Evolutionary conservation across 2,888 invertebrate genomes (phyloP).

Genomic region (Noctua janthe): DNA sequence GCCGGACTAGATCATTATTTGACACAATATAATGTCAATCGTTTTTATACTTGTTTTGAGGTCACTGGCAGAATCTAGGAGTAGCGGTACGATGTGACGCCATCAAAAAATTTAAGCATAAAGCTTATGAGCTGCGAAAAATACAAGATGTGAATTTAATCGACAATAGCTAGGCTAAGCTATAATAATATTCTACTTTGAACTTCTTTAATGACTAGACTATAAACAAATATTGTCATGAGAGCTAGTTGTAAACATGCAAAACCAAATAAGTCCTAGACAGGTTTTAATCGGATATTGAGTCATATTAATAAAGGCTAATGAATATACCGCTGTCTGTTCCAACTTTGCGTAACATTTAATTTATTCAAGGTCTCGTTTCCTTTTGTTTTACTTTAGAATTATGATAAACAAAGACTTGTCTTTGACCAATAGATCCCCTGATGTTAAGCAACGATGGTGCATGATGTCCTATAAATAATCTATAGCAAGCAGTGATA

Average conservation of each 20-base stretch:
- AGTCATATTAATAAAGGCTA: conserved; percentile 30
- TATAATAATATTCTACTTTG: background rate
- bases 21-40: conserved; percentile 19
- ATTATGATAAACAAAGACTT: background rate
- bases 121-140: background rate
- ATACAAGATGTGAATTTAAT: background rate
- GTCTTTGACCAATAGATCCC: background rate
- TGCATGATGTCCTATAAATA: background rate
- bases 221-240: background rate
- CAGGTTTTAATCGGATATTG: conserved; percentile 43
- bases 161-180: background rate
- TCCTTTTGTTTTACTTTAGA: background rate
- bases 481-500: too few species aligned
- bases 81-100: background rate
- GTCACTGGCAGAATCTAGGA: background rate
- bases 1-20: conserved; percentile 7
- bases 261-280: conserved; percentile 11
- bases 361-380: conserved; percentile 12
- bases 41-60: background rate
- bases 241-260: conserved; percentile 6
- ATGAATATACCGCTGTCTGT: conserved; percentile 7
- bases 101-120: background rate
- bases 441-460: background rate
- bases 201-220: background rate
- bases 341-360: background rate